These are phyloP conservation scores for Pandemis heparana DNA, from an alignment of 2,888 invertebrate genomes.

Conservation along the genomic window DNA sequence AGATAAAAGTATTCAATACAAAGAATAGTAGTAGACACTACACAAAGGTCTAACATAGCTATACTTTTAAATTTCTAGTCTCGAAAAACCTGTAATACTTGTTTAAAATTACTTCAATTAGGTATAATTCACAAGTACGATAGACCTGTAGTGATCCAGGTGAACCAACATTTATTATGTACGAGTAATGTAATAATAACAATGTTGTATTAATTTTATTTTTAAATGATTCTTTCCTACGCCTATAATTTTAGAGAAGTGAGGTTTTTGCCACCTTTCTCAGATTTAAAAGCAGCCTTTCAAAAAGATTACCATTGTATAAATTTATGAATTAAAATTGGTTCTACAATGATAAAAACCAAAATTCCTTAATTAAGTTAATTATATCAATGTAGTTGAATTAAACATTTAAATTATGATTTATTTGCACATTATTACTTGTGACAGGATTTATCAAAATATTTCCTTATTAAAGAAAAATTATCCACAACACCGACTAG, in stretches of 20 bases:
- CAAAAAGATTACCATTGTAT: no score
- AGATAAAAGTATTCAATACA: constrained; percentile 50
- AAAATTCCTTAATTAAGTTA: no score
- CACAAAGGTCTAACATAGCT: neutral
- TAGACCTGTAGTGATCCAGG: neutral
- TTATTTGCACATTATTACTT: no score
- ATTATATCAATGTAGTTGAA: no score
- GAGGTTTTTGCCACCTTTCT: no score
- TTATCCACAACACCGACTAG: neutral
- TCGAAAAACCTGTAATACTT: constrained; percentile 4
- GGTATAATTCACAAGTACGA: neutral
- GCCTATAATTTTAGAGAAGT: no score
- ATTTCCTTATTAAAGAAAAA: neutral
- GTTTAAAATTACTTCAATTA: neutral
- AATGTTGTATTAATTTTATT: neutral
- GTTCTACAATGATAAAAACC: no score
- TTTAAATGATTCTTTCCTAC: neutral
- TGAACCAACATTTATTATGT: neutral
- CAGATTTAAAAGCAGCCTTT: no score
- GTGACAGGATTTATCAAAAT: no score
- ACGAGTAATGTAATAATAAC: no score
- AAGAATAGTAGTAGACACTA: constrained; percentile 28
- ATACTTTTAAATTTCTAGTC: constrained; percentile 45
- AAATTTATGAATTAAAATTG: no score
- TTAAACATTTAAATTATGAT: no score